Evolutionary conservation across 35 echinoderm and acorn worm genomes (phyloP), one percentile per base, ranked within the genome.

Genomic region (Heliocidaris tuberculata): DNA sequence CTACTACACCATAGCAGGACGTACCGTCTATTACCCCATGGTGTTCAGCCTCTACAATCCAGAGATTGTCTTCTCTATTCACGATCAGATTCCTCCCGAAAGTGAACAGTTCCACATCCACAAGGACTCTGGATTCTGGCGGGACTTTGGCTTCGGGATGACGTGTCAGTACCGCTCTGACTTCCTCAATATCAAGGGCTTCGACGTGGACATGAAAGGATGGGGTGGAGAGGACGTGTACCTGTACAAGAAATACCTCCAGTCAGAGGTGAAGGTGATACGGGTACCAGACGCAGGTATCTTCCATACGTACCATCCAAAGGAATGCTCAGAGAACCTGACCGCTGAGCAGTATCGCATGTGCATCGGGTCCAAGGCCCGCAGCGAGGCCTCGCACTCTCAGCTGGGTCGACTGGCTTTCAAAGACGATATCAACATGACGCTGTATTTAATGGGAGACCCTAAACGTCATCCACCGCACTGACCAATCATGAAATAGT

Each of bases 41-140:
- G 98, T 99, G 59, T 99, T 99, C 65, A 99, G 98, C 54, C 90
- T 99, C 30, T 99, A 97, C 85, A 99, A 99, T 61, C 98, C 98
- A 7, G 95, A 97, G 6, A 95, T 99, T 11, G 96, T 99, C 17
- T 97, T 97, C 86, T 88, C 93, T 0, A 93, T 60, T 2, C 86
- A 95, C 2, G 95, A 97, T 15, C 85, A 86, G 15, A 96, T 94
- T 52, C 97, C 97, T 50, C 70, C 60, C 2, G 97, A 97, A 60
- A 97, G 95, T 0, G 93, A 96, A 16, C 97, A 97, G 85, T 93
- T 96, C 27, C 94, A 95, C 49, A 96, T 99, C 15, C 96, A 96
- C 48, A 95, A 96, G 19, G 98, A 99, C 29, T 88, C 95, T 7
- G 98, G 98, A 7, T 99, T 99, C 96, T 99, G 98, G 98, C 86